A percentile compares a stretch with the other conserved stretches of the same genome.
These are phyloP conservation scores for Nyctibius bracteatus DNA, from an alignment of 2,113 vertebrate species.

Conservation along the genomic window DNA sequence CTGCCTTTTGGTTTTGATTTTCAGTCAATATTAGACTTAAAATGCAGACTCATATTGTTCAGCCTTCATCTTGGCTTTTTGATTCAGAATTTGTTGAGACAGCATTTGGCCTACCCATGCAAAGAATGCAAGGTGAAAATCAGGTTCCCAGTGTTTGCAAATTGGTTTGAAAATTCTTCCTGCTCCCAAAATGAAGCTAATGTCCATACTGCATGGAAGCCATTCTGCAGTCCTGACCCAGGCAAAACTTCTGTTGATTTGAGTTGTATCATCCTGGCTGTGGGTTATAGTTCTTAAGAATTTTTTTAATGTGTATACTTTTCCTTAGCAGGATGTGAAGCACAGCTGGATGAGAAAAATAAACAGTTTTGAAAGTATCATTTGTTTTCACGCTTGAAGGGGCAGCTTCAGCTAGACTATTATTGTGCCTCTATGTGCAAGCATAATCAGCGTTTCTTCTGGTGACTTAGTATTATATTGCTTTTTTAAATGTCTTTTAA, in stretches of 20 bases:
- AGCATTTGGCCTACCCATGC: not conserved
- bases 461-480: slow-evolving; percentile 17
- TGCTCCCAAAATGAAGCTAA: not conserved
- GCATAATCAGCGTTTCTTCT: slow-evolving; percentile 3
- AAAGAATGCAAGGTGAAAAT: not conserved
- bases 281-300: not conserved
- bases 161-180: not conserved
- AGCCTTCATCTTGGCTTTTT: not conserved
- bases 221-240: not conserved
- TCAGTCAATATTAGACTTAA: not conserved
- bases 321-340: not conserved
- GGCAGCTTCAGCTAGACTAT: not conserved
- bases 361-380: slow-evolving; percentile 10
- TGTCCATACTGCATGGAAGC: not conserved
- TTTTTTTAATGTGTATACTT: not conserved
- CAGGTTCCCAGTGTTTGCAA: not conserved
- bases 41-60: not conserved
- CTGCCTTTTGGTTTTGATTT: not conserved
- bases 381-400: slow-evolving; percentile 38
- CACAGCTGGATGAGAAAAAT: slow-evolving; percentile 25
- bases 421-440: not conserved
- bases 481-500: slow-evolving; percentile 34
- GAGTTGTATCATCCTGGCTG: not conserved
- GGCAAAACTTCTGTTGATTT: not conserved
- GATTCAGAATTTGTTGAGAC: not conserved